phyloP scores from a whole-genome alignment of 2,113 vertebrate species.

The Gadus macrocephalus region DNA sequence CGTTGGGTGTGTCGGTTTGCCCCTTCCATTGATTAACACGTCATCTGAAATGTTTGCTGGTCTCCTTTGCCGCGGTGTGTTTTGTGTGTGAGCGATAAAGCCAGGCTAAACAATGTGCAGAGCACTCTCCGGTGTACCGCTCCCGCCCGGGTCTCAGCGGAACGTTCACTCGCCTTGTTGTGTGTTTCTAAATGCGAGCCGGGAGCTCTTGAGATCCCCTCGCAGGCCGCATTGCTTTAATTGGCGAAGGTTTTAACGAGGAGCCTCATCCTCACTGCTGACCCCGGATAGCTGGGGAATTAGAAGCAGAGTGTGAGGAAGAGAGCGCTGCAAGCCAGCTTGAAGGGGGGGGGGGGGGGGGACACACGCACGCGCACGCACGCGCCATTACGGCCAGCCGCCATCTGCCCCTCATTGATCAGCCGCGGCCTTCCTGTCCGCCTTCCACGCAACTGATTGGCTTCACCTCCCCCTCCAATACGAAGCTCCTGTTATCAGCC shows the following conservation, averaged over 20 bases:
- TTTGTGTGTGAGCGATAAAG: constrained; percentile 15
- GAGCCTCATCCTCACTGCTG: constrained; percentile 70
- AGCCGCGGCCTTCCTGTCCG: constrained; percentile 26
- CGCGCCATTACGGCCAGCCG: constrained; percentile 30
- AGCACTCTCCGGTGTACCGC: constrained; percentile 24
- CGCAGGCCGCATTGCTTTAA: constrained; percentile 63
- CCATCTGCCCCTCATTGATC: constrained; percentile 64
- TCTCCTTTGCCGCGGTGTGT: background rate
- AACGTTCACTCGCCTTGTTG: constrained; percentile 59
- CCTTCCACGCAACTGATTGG: constrained; percentile 35
- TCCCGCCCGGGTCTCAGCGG: constrained; percentile 41
- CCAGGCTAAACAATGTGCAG: constrained; percentile 11
- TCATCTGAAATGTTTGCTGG: no score
- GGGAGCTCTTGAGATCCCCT: constrained; percentile 61
- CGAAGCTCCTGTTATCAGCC: constrained; percentile 34
- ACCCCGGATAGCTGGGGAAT: constrained; percentile 67
- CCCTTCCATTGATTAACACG: constrained; percentile 55
- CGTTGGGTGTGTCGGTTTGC: constrained; percentile 53
- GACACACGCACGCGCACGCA: background rate
- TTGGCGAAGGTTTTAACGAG: constrained; percentile 72
- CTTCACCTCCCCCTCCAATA: constrained; percentile 29
- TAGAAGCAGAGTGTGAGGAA: constrained; percentile 51
- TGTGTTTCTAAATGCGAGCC: constrained; percentile 64
- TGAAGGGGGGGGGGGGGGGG: background rate
- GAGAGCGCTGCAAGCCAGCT: constrained; percentile 30